A percentile compares a stretch with the other conserved stretches of the same genome.
Conservation (phyloP, 2,797 vertebrate genomes). For the Trachops cirrhosus region DNA sequence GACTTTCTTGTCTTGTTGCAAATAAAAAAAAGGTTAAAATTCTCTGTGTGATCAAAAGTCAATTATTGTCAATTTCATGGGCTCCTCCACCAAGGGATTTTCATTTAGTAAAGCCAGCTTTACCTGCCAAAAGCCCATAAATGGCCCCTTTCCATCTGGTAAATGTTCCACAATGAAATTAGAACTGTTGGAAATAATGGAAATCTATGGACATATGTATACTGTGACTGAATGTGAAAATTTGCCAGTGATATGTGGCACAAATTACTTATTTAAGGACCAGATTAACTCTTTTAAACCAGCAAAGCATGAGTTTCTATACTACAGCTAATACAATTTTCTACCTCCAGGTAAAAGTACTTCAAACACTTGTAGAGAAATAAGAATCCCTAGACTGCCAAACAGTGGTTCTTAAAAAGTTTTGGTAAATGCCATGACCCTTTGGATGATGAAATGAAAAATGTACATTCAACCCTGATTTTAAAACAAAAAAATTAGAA, state of each 20-base stretch:
- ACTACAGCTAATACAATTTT: background rate
- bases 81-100: slow-evolving; percentile 45
- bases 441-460: background rate
- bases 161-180: slow-evolving; percentile 61
- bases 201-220: slow-evolving; percentile 41
- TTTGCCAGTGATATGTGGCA: background rate
- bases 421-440: background rate
- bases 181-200: slow-evolving; percentile 63
- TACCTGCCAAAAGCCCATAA: slow-evolving; percentile 46
- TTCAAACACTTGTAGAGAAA: background rate
- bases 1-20: slow-evolving; percentile 25
- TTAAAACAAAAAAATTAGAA: background rate
- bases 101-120: slow-evolving; percentile 52
- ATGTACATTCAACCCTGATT: background rate
- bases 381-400: background rate
- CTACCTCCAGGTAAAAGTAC: background rate
- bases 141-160: slow-evolving; percentile 59
- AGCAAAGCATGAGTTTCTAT: background rate
- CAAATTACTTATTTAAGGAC: slow-evolving; percentile 40
- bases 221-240: slow-evolving; percentile 34
- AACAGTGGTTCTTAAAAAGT: background rate
- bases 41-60: slow-evolving; percentile 63
- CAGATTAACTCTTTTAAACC: background rate
- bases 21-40: slow-evolving; percentile 62
- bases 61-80: slow-evolving; percentile 66